These are phyloP conservation scores for Drosophila multiciliata DNA, from an alignment of 2,888 invertebrate species.

Conservation along the genomic window DNA sequence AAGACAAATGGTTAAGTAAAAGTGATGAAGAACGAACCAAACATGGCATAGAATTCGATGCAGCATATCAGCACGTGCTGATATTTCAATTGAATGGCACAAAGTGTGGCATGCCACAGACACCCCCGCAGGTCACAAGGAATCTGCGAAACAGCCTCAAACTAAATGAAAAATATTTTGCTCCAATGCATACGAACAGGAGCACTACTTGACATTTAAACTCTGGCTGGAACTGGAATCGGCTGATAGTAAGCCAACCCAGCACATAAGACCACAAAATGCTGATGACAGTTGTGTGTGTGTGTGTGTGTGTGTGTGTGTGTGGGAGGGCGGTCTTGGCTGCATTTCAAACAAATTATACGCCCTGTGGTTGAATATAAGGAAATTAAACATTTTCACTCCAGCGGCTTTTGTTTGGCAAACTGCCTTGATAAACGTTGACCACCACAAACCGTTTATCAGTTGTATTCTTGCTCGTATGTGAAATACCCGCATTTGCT, in stretches of 20 bases:
- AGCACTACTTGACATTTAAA: conserved; percentile 67
- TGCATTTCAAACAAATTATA: conserved; percentile 52
- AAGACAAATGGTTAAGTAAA: conserved; percentile 66
- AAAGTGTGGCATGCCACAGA: conserved; percentile 61
- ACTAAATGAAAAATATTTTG: conserved; percentile 59
- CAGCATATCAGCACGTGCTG: conserved; percentile 67
- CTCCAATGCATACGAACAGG: conserved; percentile 40
- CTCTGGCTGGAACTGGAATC: conserved; percentile 41
- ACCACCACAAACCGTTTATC: conserved; percentile 41
- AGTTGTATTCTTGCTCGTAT: conserved; percentile 23
- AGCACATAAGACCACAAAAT: conserved; percentile 40
- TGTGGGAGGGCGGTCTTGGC: conserved; percentile 31
- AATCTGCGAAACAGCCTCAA: conserved; percentile 15
- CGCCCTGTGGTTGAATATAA: conserved; percentile 38
- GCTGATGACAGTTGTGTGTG: conserved; percentile 54
- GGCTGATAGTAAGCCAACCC: conserved; percentile 10
- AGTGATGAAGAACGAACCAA: conserved; percentile 22
- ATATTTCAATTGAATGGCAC: conserved; percentile 76
- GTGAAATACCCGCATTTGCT: conserved; percentile 37
- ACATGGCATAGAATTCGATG: conserved; percentile 26
- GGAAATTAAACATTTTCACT: conserved; percentile 75
- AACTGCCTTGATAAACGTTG: conserved; percentile 39
- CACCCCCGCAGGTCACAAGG: conserved; percentile 13
- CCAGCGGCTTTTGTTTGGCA: conserved; percentile 47
- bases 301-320: conserved; percentile 24